These are phyloP conservation scores for Eunapius fragilis DNA, from an alignment of 37 sponge, comb jelly and placozoan genomes.

Conservation along the genomic window DNA sequence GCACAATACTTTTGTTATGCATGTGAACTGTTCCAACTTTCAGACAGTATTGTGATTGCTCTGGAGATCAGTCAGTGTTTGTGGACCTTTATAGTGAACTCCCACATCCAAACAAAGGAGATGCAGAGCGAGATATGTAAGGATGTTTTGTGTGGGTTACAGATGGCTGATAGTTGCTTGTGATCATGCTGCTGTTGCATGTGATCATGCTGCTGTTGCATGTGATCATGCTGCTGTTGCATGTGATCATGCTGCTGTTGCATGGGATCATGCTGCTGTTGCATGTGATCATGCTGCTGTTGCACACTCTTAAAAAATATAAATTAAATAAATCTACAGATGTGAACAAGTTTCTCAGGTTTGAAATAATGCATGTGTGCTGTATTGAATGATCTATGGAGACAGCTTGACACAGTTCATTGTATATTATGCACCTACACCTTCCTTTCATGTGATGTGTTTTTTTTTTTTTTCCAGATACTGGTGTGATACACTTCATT, in stretches of 20 bases:
- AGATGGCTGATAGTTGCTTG: neutral
- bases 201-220: too few relatives aligned
- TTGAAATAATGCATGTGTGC: neutral
- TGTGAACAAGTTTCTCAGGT: neutral
- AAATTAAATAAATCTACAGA: too few relatives aligned
- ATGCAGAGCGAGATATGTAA: neutral
- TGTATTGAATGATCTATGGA: neutral
- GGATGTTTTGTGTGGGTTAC: neutral
- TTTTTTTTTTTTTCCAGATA: neutral
- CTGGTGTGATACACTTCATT: slow-evolving; percentile 34
- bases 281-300: too few relatives aligned
- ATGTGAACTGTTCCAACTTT: neutral
- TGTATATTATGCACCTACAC: neutral
- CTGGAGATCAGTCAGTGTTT: slow-evolving; percentile 1
- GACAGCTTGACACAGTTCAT: neutral
- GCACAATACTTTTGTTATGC: neutral
- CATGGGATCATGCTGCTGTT: too few relatives aligned
- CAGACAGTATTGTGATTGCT: slow-evolving; percentile 4
- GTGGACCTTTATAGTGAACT: slow-evolving; percentile 20
- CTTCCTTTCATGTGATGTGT: neutral
- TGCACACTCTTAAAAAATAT: too few relatives aligned
- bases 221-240: too few relatives aligned
- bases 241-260: too few relatives aligned
- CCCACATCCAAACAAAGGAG: neutral
- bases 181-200: too few relatives aligned